Conservation (phyloP, 2,797 vertebrate genomes). For the Lagorchestes hirsutus region DNA sequence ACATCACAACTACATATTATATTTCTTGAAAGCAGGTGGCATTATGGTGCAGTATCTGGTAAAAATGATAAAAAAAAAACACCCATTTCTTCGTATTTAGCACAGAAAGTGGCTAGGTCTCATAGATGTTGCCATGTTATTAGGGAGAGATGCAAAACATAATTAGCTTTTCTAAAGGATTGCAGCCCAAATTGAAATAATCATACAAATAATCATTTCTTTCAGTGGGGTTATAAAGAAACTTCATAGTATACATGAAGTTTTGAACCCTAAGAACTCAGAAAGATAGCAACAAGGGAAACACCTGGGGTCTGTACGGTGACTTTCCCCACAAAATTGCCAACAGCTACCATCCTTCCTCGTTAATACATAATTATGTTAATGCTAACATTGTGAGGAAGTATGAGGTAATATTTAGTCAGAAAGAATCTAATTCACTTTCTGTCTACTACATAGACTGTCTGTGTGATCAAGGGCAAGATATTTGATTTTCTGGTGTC, state of each 20-base stretch:
- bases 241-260: neutral
- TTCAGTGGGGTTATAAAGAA: neutral
- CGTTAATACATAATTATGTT: neutral
- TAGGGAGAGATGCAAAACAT: neutral
- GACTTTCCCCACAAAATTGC: neutral
- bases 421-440: neutral
- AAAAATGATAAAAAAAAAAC: neutral
- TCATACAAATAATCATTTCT: neutral
- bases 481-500: neutral
- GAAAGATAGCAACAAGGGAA: neutral
- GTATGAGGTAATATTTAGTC: neutral
- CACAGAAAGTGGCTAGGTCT: neutral
- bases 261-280: neutral
- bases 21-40: neutral
- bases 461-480: neutral
- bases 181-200: neutral
- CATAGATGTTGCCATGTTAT: neutral
- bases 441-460: neutral
- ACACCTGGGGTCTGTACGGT: neutral
- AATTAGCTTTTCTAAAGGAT: neutral
- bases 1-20: slow-evolving; percentile 6
- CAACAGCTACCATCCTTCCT: neutral
- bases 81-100: neutral
- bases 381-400: neutral
- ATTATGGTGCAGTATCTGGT: neutral